Conservation (phyloP, 2,888 invertebrate species). For the Sussaba pulchella region DNA sequence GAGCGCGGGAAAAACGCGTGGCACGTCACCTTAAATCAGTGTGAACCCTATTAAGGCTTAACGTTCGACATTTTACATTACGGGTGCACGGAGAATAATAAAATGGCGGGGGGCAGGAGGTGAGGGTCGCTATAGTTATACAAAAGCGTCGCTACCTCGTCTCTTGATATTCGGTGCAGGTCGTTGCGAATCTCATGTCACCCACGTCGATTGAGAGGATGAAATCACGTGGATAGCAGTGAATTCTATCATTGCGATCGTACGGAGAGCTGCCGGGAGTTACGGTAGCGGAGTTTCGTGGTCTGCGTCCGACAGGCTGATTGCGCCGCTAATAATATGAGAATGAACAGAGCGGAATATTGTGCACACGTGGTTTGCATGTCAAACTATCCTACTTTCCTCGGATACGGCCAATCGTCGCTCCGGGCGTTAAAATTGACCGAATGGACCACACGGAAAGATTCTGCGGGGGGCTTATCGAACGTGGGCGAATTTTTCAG, state of each 20-base stretch:
- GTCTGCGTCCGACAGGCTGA: conserved; percentile 52
- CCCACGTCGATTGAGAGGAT: conserved; percentile 5
- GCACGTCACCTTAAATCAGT: too few relatives aligned
- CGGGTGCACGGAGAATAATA: not conserved
- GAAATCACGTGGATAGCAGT: not conserved
- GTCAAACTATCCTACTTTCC: conserved; percentile 37
- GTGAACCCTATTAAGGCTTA: not conserved
- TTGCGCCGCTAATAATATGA: conserved; percentile 62
- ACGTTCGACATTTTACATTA: conserved; percentile 1
- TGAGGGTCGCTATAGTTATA: not conserved
- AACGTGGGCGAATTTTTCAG: too few relatives aligned
- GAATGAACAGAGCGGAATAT: conserved; percentile 58
- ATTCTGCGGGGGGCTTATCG: too few relatives aligned
- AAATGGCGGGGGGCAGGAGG: conserved; percentile 2
- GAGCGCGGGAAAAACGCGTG: too few relatives aligned
- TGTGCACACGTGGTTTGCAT: conserved; percentile 56
- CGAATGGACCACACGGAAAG: not conserved
- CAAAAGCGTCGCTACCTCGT: too few relatives aligned
- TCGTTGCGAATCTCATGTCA: conserved; percentile 19
- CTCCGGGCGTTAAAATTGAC: conserved; percentile 13
- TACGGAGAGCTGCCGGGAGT: not conserved
- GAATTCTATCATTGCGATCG: not conserved
- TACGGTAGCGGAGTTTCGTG: not conserved
- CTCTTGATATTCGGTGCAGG: conserved; percentile 34
- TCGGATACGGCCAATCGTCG: conserved; percentile 21